These are phyloP conservation scores for Magallana ariakensis DNA, from an alignment of 1,140 invertebrate species.

Conservation along the genomic window DNA sequence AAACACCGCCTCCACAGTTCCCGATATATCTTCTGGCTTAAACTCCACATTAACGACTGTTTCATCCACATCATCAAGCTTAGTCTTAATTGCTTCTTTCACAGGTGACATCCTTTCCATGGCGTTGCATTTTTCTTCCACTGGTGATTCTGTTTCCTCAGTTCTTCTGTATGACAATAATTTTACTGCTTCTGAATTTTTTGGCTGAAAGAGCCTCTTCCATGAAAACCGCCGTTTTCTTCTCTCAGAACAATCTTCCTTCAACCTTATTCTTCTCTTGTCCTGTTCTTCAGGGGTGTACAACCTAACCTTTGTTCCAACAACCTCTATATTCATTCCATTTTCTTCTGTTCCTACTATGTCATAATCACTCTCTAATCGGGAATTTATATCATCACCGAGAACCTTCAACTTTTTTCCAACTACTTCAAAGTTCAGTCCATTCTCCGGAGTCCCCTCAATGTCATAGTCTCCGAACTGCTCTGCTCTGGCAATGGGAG, in stretches of 20 bases:
- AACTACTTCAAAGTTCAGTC: not conserved
- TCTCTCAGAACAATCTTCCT: constrained; percentile 34
- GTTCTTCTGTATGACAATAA: constrained; percentile 47
- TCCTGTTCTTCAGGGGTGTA: not conserved
- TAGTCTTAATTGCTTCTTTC: not conserved
- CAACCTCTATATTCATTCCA: not conserved
- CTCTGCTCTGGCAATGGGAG: constrained; percentile 40
- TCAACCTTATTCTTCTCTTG: not conserved
- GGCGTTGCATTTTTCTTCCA: not conserved
- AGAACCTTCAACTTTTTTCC: not conserved
- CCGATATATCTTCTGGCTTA: not conserved
- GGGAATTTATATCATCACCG: not conserved
- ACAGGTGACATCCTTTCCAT: not conserved
- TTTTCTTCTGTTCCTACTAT: not conserved
- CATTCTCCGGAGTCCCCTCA: not conserved
- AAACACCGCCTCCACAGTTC: not conserved
- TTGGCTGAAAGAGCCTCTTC: constrained; percentile 45
- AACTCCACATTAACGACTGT: not conserved
- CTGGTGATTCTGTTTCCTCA: not conserved
- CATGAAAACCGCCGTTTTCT: constrained; percentile 48
- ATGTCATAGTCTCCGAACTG: constrained; percentile 11
- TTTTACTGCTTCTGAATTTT: constrained; percentile 43
- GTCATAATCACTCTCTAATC: constrained; percentile 15
- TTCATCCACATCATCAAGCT: not conserved
- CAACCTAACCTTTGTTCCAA: not conserved